These are phyloP conservation scores for Drosophila subpulchrella DNA, from an alignment of 1,140 invertebrate species.

Conservation along the genomic window DNA sequence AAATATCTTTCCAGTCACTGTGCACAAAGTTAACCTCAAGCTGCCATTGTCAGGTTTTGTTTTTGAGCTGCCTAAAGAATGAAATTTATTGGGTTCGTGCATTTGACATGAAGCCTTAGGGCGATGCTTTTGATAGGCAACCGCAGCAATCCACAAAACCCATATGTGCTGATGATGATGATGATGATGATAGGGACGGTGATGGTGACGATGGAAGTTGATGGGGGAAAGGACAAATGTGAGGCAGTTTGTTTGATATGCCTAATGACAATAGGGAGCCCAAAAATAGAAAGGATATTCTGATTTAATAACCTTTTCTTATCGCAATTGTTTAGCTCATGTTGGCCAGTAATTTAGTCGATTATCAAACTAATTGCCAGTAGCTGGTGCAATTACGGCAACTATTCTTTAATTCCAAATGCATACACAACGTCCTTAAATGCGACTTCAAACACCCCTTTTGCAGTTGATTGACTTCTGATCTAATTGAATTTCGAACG, in stretches of 20 bases:
- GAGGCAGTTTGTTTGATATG: constrained; percentile 23
- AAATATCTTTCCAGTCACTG: constrained; percentile 18
- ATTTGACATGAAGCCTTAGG: constrained; percentile 79
- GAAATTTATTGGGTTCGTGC: constrained; percentile 76
- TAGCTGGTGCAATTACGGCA: constrained; percentile 22
- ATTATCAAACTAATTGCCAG: constrained; percentile 36
- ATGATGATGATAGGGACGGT: constrained; percentile 21
- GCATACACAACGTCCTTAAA: constrained; percentile 25
- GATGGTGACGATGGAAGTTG: constrained; percentile 2
- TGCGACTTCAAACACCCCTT: constrained; percentile 12
- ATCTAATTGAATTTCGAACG: constrained; percentile 63
- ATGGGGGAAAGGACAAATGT: constrained; percentile 22
- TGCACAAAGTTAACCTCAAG: constrained; percentile 31
- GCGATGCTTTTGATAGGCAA: constrained; percentile 61
- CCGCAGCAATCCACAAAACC: constrained; percentile 17
- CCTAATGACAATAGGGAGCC: constrained; percentile 11
- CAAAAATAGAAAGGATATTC: constrained; percentile 17
- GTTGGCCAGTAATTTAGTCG: constrained; percentile 8
- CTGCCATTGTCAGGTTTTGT: constrained; percentile 51
- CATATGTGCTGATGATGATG: constrained; percentile 32
- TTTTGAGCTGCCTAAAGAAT: constrained; percentile 42
- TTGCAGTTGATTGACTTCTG: constrained; percentile 48
- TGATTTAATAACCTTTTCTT: constrained; percentile 9
- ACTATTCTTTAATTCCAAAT: constrained; percentile 16
- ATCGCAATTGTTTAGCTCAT: constrained; percentile 12